Conservation (phyloP, 2,888 invertebrate genomes). For the Ischnura elegans region DNA sequence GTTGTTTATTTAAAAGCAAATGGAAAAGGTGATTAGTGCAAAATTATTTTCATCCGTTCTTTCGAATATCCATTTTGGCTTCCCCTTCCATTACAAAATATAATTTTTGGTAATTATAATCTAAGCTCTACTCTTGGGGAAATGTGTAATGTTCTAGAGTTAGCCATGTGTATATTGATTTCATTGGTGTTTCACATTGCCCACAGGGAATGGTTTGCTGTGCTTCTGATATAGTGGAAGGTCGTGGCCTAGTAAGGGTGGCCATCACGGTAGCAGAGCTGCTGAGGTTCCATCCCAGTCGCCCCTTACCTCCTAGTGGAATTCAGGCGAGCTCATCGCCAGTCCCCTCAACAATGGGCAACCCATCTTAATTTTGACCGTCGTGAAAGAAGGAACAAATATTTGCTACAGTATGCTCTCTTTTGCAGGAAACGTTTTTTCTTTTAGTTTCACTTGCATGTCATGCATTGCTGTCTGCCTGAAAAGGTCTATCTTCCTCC, state of each 20-base stretch:
- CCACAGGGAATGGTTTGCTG: constrained; percentile 94
- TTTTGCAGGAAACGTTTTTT: background rate
- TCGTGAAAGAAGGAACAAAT: background rate
- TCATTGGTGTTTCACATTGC: constrained; percentile 70
- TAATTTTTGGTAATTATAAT: too few relatives aligned
- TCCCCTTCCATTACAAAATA: too few relatives aligned
- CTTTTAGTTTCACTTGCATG: background rate
- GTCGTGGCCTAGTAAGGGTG: constrained; percentile 91
- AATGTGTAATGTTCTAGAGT: too few relatives aligned
- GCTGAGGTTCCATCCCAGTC: constrained; percentile 83
- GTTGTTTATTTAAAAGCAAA: too few relatives aligned
- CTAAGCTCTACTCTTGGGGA: too few relatives aligned
- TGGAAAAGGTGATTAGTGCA: too few relatives aligned
- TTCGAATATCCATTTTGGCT: too few relatives aligned
- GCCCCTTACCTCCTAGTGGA: constrained; percentile 70
- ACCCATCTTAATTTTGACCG: background rate
- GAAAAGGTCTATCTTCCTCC: background rate
- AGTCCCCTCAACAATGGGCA: constrained; percentile 24
- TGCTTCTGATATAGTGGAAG: constrained; percentile 91
- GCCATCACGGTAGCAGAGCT: constrained; percentile 94
- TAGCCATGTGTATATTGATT: too few relatives aligned
- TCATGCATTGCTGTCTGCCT: background rate
- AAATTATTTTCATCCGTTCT: too few relatives aligned
- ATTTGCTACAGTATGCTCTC: background rate
- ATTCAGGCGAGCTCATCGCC: background rate